Evolutionary conservation across 2,797 vertebrate species (phyloP).

Genomic region (Channa striata): DNA sequence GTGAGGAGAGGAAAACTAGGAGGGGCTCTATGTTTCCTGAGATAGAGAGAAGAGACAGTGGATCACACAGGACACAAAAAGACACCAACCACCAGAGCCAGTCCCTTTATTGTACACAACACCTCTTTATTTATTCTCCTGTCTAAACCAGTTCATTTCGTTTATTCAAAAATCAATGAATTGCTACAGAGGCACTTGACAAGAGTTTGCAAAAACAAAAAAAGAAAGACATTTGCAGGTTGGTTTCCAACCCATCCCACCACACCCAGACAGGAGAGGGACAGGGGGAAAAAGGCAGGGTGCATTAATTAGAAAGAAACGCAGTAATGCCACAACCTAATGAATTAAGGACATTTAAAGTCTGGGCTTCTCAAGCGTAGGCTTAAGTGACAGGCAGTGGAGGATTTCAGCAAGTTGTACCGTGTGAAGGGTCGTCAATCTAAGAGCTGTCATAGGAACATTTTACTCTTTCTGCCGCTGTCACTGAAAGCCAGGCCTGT

Average conservation of each 20-base stretch:
- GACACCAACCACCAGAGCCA: slow-evolving; percentile 86
- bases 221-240: slow-evolving; percentile 52
- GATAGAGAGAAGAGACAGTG: slow-evolving; percentile 31
- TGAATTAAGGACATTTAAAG: slow-evolving; percentile 55
- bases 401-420: background rate
- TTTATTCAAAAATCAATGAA: slow-evolving; percentile 82
- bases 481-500: slow-evolving; percentile 72
- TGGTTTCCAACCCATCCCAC: slow-evolving; percentile 53
- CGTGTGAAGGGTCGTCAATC: slow-evolving; percentile 1
- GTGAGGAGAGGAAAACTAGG: slow-evolving; percentile 29
- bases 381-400: slow-evolving; percentile 69
- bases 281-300: slow-evolving; percentile 42
- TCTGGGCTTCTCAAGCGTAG: slow-evolving; percentile 42
- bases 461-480: slow-evolving; percentile 23
- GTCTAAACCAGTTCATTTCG: slow-evolving; percentile 70
- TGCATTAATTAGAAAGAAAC: slow-evolving; percentile 40
- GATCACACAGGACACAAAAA: slow-evolving; percentile 78
- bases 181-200: slow-evolving; percentile 87
- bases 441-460: background rate
- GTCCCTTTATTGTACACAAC: slow-evolving; percentile 86
- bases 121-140: slow-evolving; percentile 83
- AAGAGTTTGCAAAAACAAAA: slow-evolving; percentile 73
- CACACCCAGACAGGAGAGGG: slow-evolving; percentile 47
- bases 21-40: slow-evolving; percentile 7
- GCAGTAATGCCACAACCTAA: slow-evolving; percentile 39